These are phyloP conservation scores for Aix galericulata DNA, from an alignment of 2,113 vertebrate species.

Conservation along the genomic window DNA sequence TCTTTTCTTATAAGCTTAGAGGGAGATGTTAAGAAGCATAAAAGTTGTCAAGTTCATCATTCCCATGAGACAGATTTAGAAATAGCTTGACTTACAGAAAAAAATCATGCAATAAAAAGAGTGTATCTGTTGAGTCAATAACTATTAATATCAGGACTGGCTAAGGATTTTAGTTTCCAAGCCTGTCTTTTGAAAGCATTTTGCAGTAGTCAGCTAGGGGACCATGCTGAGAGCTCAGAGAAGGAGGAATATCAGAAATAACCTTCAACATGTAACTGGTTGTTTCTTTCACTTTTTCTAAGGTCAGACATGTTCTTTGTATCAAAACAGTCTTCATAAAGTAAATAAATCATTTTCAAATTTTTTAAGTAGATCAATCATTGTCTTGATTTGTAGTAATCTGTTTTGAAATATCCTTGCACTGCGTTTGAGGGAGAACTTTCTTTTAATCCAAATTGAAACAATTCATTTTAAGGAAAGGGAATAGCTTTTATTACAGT, in stretches of 20 bases:
- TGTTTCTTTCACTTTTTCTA: neutral
- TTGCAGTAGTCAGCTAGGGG: neutral
- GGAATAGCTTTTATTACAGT: neutral
- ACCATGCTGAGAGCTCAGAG: neutral
- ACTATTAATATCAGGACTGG: neutral
- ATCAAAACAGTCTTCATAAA: neutral
- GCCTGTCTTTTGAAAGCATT: neutral
- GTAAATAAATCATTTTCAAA: neutral
- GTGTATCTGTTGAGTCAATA: neutral
- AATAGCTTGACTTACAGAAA: neutral
- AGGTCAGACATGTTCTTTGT: neutral
- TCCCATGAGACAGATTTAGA: neutral
- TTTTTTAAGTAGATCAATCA: neutral
- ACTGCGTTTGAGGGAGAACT: neutral
- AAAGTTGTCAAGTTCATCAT: neutral
- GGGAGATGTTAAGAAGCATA: neutral
- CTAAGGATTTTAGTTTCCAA: neutral
- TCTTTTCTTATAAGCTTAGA: neutral
- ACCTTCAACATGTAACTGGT: neutral
- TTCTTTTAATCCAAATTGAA: neutral
- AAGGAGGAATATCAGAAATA: neutral
- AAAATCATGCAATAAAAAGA: rapidly evolving
- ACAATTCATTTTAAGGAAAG: neutral
- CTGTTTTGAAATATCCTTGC: neutral
- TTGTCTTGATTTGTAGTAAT: neutral